Base-by-base conservation (phyloP, 2,797 vertebrate genomes). In the Benthosema pterotum region DNA sequence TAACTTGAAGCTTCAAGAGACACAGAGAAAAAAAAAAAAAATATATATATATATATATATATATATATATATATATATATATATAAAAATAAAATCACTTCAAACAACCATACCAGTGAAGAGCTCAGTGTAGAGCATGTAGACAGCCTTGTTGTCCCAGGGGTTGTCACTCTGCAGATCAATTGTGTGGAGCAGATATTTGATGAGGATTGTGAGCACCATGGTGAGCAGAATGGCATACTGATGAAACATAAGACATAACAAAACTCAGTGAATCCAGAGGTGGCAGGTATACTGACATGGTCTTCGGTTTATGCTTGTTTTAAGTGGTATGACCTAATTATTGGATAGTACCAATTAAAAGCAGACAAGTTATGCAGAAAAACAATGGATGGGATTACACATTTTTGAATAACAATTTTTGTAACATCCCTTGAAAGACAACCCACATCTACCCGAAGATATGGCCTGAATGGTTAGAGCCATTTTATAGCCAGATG, bases 71-170 rank as follows among this genome's bases (percentile, higher is more conserved):
- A n/a, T n/a, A n/a, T n/a, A n/a, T n/a, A n/a, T n/a, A n/a, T n/a
- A n/a, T n/a, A n/a, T n/a, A n/a, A n/a, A n/a, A n/a, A n/a, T n/a
- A n/a, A n/a, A n/a, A n/a, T n/a, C n/a, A n/a, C n/a, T 11, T 17
- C 14, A 22, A 50, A 45, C 2, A 5, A 2, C 2, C 14, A 48
- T 63, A 98, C 97, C 97, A 18, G 97, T 98, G 79, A 97, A 93
- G 57, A 99, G 95, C 89, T 99, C 97, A 0, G 97, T 98, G 83
- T 99, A 98, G 13, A 98, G 93, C 96, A 98, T 98, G 73, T 95
- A 99, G 16, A 98, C 96, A 0, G 97, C 96, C 78, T 99, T 99
- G 85, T 96, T 97, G 87, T 99, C 97, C 97, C 97, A 99, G 0
- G 97, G 97, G 72, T 98, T 99, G 69, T 98, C 96, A 1, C 93